Base-by-base conservation (phyloP, 2,797 vertebrate species). In the Catharus ustulatus region DNA sequence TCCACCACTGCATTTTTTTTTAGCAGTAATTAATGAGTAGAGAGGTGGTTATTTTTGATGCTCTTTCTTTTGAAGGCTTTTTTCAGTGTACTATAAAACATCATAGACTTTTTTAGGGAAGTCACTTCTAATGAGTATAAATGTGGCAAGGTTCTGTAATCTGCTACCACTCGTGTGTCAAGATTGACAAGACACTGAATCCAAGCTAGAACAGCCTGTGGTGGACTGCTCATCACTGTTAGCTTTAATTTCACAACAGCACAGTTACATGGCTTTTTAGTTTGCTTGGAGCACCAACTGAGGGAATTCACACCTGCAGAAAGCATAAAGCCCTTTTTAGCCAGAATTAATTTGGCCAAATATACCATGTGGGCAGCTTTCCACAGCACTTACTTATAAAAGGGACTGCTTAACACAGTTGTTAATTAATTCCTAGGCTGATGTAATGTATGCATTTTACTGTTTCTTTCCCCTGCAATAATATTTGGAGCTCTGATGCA, bases 121-220 rank as follows among this genome's bases (percentile, higher is more conserved):
- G 13, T 81, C 0, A 0, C 27, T 92, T 88, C 29, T 24, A 15
- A 1, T 66, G 29, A 66, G 22, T 0, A 1, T 51, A 22, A 40
- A 52, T 75, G 13, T 43, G n/a, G 23, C 43, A 55, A 40, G 27
- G 32, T 29, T 36, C 10, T 74, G 4, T 30, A 74, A 54, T 43
- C 0, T 69, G n/a, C 77, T 78, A 46, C 42, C 20, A 1, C 42
- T 88, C 13, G 5, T 55, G 5, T 36, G 23, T 68, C 23, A 7
- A 3, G 9, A 2, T 46, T 58, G 61, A 27, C 13, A 71, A 54
- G 54, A 46, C 54, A 64, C 49, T 61, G 73, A 72, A 43, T 45
- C 45, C 15, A n/a, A 69, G 27, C 58, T 78, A 21, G 20, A 77
- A 7, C 40, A 85, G 40, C 40, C 11, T 73, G 12, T 27, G 36